phyloP scores from a whole-genome alignment of 2,888 invertebrate genomes.

The Diarsia rubi region DNA sequence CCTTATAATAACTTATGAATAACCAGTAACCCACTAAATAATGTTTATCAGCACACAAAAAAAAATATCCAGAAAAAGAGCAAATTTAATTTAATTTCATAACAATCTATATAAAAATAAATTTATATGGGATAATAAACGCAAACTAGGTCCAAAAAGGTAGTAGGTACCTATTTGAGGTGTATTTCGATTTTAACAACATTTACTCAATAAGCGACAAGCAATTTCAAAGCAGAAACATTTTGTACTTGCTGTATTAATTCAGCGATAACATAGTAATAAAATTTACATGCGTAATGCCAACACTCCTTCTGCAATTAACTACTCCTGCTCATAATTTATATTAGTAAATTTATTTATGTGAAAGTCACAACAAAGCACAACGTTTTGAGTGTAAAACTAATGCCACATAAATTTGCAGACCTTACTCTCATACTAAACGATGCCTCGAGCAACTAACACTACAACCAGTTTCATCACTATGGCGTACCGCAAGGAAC shows the following conservation, averaged over 20 bases:
- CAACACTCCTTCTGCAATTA: conserved; percentile 61
- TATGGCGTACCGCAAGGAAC: too few species aligned
- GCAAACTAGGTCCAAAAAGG: conserved; percentile 7
- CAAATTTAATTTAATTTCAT: conserved; percentile 6
- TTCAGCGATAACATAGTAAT: conserved; percentile 22
- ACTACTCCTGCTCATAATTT: conserved; percentile 62
- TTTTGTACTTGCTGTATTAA: conserved; percentile 25
- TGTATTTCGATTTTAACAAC: conserved; percentile 25
- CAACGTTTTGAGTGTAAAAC: conserved; percentile 75
- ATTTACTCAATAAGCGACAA: conserved; percentile 32
- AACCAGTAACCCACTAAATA: background rate
- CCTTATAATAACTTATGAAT: background rate
- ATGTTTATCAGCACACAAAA: conserved; percentile 10
- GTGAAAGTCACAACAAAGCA: conserved; percentile 77
- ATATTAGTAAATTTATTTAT: conserved; percentile 69
- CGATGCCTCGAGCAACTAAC: conserved; percentile 75
- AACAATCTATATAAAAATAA: conserved; percentile 12
- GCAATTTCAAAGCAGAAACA: conserved; percentile 25
- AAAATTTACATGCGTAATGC: conserved; percentile 53
- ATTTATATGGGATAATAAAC: conserved; percentile 11
- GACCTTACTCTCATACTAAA: conserved; percentile 75
- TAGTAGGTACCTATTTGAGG: conserved; percentile 10
- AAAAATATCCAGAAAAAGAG: background rate
- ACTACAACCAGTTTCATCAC: conserved; percentile 72
- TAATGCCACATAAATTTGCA: conserved; percentile 78